These are phyloP conservation scores for Smithornis capensis DNA, from an alignment of 2,113 vertebrate genomes.

Conservation along the genomic window DNA sequence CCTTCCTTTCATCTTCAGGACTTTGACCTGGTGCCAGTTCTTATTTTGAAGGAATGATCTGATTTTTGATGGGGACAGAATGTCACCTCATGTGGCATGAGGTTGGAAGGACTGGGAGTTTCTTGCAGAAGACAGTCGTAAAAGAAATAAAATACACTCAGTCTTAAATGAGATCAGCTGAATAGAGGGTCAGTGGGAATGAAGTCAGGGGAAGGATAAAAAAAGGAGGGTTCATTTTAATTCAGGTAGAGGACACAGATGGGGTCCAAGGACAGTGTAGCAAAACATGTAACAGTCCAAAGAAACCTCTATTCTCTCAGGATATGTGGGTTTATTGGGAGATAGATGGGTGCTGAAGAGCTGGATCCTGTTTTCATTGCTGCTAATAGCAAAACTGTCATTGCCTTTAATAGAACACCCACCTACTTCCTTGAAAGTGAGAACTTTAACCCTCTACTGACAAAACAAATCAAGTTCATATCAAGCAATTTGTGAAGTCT, in stretches of 20 bases:
- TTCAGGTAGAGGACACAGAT: constrained; percentile 5
- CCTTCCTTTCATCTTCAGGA: constrained; percentile 78
- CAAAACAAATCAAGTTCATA: not conserved
- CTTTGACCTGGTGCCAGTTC: constrained; percentile 64
- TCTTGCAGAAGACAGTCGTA: constrained; percentile 46
- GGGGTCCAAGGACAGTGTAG: constrained; percentile 27
- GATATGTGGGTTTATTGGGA: not conserved
- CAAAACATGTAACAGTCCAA: constrained; percentile 18
- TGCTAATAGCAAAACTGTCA: constrained; percentile 50
- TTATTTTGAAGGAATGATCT: constrained; percentile 65
- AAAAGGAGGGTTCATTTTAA: constrained; percentile 29
- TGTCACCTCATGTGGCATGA: constrained; percentile 51
- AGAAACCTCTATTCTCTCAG: not conserved
- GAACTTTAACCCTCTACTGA: constrained; percentile 17
- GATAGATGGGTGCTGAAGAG: constrained; percentile 23
- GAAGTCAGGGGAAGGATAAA: constrained; percentile 16
- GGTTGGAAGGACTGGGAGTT: constrained; percentile 35
- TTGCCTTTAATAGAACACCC: constrained; percentile 30
- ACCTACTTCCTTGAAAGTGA: constrained; percentile 6
- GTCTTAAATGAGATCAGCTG: constrained; percentile 52
- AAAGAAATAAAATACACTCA: constrained; percentile 68
- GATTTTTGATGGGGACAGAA: constrained; percentile 63
- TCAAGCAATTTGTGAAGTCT: not conserved
- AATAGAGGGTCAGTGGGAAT: constrained; percentile 51
- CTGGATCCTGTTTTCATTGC: constrained; percentile 33